These are phyloP conservation scores for Etheostoma perlongum DNA, from an alignment of 2,797 vertebrate genomes.

Conservation along the genomic window DNA sequence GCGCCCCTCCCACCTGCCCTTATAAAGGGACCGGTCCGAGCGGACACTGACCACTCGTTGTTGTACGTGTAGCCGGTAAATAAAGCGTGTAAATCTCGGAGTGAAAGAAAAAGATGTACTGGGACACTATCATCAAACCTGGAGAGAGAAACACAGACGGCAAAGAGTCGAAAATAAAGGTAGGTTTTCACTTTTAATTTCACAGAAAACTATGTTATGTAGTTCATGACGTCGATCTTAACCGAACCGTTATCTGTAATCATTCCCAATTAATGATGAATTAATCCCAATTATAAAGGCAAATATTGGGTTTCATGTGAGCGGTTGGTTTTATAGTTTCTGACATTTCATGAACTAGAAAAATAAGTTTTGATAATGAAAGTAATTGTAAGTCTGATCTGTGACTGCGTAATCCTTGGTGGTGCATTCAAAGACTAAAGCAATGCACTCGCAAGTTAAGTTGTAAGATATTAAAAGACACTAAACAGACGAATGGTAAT, in stretches of 20 bases:
- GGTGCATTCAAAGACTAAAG: neutral
- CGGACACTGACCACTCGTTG: constrained; percentile 51
- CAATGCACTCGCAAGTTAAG: neutral
- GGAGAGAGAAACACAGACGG: constrained; percentile 53
- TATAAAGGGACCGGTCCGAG: constrained; percentile 52
- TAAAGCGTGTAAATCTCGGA: neutral
- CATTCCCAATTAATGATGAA: neutral
- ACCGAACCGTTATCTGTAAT: neutral
- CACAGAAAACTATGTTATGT: neutral
- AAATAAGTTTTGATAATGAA: neutral
- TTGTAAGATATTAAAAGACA: neutral
- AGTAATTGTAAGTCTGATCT: neutral
- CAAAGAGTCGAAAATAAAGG: constrained; percentile 71
- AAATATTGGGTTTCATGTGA: neutral
- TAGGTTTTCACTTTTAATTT: constrained; percentile 16
- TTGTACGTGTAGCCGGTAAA: neutral
- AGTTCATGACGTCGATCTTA: no score
- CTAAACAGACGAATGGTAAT: neutral
- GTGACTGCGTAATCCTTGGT: neutral
- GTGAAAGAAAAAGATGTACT: constrained; percentile 58
- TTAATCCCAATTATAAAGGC: no score
- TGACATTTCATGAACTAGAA: neutral
- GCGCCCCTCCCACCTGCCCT: constrained; percentile 51
- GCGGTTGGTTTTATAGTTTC: no score
- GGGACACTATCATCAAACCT: constrained; percentile 64